Evolutionary conservation across 2,888 invertebrate species (phyloP), one percentile per base, ranked within the genome.

Genomic region (Slavum lentiscoides): DNA sequence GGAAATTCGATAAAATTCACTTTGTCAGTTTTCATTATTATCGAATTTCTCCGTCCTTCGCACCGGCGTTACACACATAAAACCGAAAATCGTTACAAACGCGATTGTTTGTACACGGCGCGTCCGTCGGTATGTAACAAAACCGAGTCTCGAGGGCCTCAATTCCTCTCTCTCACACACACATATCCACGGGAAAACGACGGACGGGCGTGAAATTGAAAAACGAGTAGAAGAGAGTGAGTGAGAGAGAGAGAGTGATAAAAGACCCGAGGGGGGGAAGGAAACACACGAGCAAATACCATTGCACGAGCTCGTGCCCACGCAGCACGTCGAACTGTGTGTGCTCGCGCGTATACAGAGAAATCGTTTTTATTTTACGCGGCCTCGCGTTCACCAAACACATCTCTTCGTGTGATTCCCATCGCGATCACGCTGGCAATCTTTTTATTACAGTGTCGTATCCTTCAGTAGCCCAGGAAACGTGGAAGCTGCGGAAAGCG

Each of bases 361-460:
- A 74, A 66, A 74, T 66, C 21, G 66, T 55, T 66, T 74, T 74
- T 74, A 66, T 74, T 66, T 55, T 30, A 1, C 39, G n/a, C n/a
- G n/a, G 30, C 1, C 23, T 21, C 39, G 19, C 58, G 66, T 66
- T 66, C 66, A 74, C 55, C 39, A 21, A 66, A 39, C 37, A 66
- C 30, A 30, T 30, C 30, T 4, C 30, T 30, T 74, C 39, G 39
- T 74, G 58, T 74, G 19, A 58, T 66, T 55, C 53, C 37, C 64
- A 30, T 30, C 30, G 30, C 30, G 30, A 30, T 30, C 53, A 64
- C 37, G 62, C 53, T 17, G 17, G 13, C 66, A 17, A 55, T 66
- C 39, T 74, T 74, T 74, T 74, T 74, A 66, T 30, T 43, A 9
- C 9, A 66, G 74, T 66, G 58, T 66, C 66, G 21, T 55, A 66